Evolutionary conservation across 1,140 invertebrate species (phyloP).

Genomic region (Adelges cooleyi): DNA sequence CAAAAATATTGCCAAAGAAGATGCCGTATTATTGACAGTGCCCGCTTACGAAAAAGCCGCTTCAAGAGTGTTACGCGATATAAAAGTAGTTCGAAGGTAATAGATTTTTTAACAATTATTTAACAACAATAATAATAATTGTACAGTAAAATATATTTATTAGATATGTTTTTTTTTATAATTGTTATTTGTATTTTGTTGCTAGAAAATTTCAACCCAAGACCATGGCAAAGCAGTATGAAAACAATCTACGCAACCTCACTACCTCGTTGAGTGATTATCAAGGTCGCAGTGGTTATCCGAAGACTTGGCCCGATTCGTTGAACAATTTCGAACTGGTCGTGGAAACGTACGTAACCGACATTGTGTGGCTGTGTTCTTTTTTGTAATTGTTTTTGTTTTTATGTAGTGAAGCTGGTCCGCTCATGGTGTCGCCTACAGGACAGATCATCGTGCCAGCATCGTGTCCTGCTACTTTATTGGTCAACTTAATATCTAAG

Average conservation of each 20-base stretch:
- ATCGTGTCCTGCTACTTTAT: constrained; percentile 70
- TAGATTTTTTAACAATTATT: too few relatives aligned
- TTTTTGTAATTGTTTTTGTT: constrained; percentile 7
- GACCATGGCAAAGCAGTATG: constrained; percentile 70
- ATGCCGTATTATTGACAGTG: constrained; percentile 56
- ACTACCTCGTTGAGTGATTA: constrained; percentile 74
- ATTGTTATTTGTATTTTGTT: not conserved
- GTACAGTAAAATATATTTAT: too few relatives aligned
- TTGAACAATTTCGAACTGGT: constrained; percentile 69
- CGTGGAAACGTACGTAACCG: constrained; percentile 69
- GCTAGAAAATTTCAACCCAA: constrained; percentile 79
- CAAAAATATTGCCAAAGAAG: constrained; percentile 65
- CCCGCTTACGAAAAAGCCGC: constrained; percentile 72
- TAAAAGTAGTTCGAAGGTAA: constrained; percentile 68
- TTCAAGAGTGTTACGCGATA: constrained; percentile 64
- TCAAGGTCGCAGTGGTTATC: constrained; percentile 54
- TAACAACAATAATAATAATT: too few relatives aligned
- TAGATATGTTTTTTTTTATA: not conserved
- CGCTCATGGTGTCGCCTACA: constrained; percentile 82
- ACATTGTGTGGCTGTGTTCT: constrained; percentile 24
- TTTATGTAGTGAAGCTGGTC: constrained; percentile 65
- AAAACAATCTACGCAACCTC: constrained; percentile 64
- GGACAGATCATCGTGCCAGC: constrained; percentile 85
- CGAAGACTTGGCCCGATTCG: constrained; percentile 55
- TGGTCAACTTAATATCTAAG: constrained; percentile 70